phyloP scores from a whole-genome alignment of 1,140 invertebrate genomes.

The Formica exsecta region DNA sequence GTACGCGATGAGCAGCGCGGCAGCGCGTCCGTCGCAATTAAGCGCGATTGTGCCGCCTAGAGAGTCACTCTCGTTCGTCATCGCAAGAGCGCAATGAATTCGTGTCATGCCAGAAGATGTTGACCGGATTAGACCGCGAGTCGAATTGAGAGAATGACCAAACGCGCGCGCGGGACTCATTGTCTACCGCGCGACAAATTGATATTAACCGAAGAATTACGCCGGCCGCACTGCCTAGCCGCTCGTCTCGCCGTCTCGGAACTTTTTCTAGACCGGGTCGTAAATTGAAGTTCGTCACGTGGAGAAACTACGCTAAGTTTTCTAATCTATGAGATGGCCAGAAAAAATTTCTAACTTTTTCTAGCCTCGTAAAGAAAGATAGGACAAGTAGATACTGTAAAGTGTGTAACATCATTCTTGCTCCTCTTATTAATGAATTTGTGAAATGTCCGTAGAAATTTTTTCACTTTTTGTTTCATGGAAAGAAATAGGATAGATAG shows the following conservation, averaged over 20 bases:
- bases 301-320: slow-evolving; percentile 14
- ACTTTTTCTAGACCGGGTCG: slow-evolving; percentile 48
- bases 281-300: slow-evolving; percentile 54
- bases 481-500: neutral
- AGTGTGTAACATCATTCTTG: neutral
- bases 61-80: slow-evolving; percentile 73
- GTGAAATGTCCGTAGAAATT: neutral
- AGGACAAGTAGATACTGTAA: neutral
- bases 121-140: slow-evolving; percentile 75
- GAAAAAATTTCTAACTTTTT: neutral
- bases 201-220: slow-evolving; percentile 78
- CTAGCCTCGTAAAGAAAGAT: neutral
- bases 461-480: neutral
- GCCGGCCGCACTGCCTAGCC: neutral
- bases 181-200: slow-evolving; percentile 76
- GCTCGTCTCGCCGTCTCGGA: slow-evolving; percentile 52
- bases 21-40: slow-evolving; percentile 71
- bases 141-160: slow-evolving; percentile 81
- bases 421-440: slow-evolving; percentile 2
- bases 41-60: slow-evolving; percentile 71
- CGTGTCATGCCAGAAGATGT: slow-evolving; percentile 80
- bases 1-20: slow-evolving; percentile 51
- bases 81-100: slow-evolving; percentile 78
- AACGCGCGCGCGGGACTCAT: slow-evolving; percentile 75
- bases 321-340: slow-evolving; percentile 15